Conservation (phyloP, 2,113 vertebrate genomes). For the Zosterops borbonicus region DNA sequence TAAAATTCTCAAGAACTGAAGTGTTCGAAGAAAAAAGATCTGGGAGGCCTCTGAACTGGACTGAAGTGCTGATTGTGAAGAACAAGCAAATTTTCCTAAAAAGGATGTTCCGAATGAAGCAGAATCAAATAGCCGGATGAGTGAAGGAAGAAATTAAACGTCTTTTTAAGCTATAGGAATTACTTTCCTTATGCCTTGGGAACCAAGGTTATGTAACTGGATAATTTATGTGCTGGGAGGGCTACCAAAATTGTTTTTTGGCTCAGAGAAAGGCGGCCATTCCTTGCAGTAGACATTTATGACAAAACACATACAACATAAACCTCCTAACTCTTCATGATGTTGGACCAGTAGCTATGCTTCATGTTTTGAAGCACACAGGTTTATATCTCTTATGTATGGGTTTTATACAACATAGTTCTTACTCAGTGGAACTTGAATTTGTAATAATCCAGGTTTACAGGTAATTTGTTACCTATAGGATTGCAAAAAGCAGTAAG, state of each 20-base stretch:
- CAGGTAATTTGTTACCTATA: neutral
- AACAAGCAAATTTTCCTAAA: neutral
- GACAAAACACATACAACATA: neutral
- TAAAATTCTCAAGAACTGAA: neutral
- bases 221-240: neutral
- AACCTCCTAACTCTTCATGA: neutral
- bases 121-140: neutral
- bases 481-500: neutral
- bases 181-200: neutral
- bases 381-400: neutral
- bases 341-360: neutral
- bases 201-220: neutral
- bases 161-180: neutral
- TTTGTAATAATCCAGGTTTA: neutral
- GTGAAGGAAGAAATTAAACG: neutral
- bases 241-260: neutral
- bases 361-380: neutral
- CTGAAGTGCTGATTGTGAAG: neutral
- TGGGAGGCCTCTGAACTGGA: neutral
- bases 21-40: neutral
- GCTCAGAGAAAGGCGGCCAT: neutral
- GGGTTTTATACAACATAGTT: neutral
- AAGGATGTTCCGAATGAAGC: neutral
- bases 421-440: neutral
- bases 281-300: neutral